These are phyloP conservation scores for Acanthornis magna DNA, from an alignment of 2,797 vertebrate genomes.

Conservation along the genomic window DNA sequence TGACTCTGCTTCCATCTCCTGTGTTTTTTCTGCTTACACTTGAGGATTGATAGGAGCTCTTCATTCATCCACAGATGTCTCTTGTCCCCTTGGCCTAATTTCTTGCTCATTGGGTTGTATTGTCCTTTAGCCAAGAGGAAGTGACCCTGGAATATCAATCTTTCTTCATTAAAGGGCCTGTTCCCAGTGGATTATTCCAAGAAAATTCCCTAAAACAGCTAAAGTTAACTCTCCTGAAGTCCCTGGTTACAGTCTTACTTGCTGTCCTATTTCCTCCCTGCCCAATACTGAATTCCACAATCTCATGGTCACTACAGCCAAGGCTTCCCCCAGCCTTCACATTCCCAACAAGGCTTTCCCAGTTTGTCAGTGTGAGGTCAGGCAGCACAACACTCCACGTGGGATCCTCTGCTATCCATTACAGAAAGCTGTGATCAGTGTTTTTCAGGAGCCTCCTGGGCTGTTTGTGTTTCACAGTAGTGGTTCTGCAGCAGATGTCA, in stretches of 20 bases:
- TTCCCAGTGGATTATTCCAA: background rate
- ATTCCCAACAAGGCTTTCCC: background rate
- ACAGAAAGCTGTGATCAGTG: background rate
- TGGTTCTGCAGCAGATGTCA: background rate
- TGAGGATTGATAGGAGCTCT: background rate
- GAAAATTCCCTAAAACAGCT: background rate
- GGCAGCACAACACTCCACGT: background rate
- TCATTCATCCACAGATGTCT: background rate
- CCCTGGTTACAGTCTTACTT: background rate
- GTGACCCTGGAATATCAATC: background rate
- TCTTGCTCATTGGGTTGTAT: background rate
- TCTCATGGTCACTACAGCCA: background rate
- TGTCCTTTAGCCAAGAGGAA: fast-evolving
- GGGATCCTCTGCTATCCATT: too few relatives aligned
- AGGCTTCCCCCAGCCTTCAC: background rate
- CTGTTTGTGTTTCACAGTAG: background rate
- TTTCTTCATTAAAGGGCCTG: background rate
- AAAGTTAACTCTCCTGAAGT: background rate
- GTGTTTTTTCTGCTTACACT: background rate
- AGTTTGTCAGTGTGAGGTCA: background rate
- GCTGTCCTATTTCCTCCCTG: fast-evolving
- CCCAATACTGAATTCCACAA: background rate
- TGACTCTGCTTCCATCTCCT: background rate
- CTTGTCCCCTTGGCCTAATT: background rate
- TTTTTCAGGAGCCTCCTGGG: background rate